Base-by-base conservation (phyloP, 2,113 vertebrate genomes). In the Ornithorhynchus anatinus region DNA sequence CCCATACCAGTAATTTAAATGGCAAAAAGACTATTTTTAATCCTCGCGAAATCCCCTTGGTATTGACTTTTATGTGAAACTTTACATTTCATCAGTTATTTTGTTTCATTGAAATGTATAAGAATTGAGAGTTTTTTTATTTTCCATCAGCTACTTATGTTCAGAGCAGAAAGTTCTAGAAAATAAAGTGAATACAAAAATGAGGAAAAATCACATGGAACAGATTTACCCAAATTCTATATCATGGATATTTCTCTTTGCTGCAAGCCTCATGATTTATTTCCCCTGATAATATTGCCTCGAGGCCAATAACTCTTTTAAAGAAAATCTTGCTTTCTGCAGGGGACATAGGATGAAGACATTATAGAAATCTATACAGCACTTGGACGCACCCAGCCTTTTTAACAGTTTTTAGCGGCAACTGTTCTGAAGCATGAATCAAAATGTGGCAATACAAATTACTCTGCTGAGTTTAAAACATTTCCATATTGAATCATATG, bases 261-360 rank as follows among this genome's bases (percentile, higher is more conserved):
- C 39, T 10, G 20, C 63, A 62, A 73, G 29, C 19, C 56, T 35
- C 38, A 67, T 23, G 20, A 78, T 81, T 81, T 72, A 77, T 62
- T 29, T 57, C 20, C 71, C 27, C 8, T 39, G 79, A 14, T 81
- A 62, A 56, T 66, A n/a, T 59, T 68, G 2, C 42, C 39, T 64
- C 59, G 74, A 9, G 71, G 42, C 19, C 54, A 75, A 37, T 53
- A 81, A 59, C 57, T 70, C 45, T 83, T 72, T n/a, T 69, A 19
- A 37, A 85, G 47, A 84, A 82, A 68, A 70, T 22, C 22, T 70
- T 35, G 6, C 64, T 44, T 75, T 33, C 25, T 67, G 42, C 52
- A 78, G 23, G n/a, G n/a, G n/a, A n/a, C n/a, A n/a, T n/a, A 72
- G 32, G 8, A 48, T 14, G 39, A 86, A 72, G 12, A 62, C 32